phyloP scores from a whole-genome alignment of 2,888 invertebrate genomes.

The Zhuqinia jingwanae region DNA sequence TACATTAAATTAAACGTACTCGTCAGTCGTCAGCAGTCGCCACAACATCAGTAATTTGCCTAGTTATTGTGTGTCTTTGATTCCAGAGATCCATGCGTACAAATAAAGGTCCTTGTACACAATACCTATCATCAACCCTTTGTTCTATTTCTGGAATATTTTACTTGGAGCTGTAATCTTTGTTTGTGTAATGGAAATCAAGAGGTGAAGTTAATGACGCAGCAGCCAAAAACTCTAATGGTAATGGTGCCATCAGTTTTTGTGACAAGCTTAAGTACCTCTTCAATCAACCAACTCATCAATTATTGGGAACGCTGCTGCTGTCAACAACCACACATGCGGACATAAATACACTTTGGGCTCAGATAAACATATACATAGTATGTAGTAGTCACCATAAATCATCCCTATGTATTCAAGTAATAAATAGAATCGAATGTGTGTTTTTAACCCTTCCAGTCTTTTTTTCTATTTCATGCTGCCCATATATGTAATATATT shows the following conservation, averaged over 20 bases:
- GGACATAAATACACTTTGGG: neutral
- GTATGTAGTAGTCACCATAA: neutral
- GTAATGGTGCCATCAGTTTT: conserved; percentile 46
- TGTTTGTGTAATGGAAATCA: conserved; percentile 12
- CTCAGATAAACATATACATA: neutral
- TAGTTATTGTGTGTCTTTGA: too few species aligned
- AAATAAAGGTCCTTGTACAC: too few species aligned
- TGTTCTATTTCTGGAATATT: neutral
- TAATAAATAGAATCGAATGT: too few species aligned
- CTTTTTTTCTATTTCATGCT: neutral
- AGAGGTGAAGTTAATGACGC: conserved; percentile 48
- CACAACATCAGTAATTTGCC: too few species aligned
- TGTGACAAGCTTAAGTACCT: conserved; percentile 53
- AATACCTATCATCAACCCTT: neutral
- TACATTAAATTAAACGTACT: too few species aligned
- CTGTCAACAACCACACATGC: conserved; percentile 45
- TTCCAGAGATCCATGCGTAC: too few species aligned
- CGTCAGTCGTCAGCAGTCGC: too few species aligned
- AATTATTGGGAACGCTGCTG: conserved; percentile 49
- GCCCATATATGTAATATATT: too few species aligned
- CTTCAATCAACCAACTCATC: conserved; percentile 58
- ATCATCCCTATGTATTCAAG: neutral
- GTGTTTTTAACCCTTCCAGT: neutral
- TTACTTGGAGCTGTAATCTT: neutral
- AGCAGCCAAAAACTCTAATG: conserved; percentile 25